Evolutionary conservation across 2,888 invertebrate species (phyloP), one percentile per base, ranked within the genome.

Genomic region (Lapara coniferarum): DNA sequence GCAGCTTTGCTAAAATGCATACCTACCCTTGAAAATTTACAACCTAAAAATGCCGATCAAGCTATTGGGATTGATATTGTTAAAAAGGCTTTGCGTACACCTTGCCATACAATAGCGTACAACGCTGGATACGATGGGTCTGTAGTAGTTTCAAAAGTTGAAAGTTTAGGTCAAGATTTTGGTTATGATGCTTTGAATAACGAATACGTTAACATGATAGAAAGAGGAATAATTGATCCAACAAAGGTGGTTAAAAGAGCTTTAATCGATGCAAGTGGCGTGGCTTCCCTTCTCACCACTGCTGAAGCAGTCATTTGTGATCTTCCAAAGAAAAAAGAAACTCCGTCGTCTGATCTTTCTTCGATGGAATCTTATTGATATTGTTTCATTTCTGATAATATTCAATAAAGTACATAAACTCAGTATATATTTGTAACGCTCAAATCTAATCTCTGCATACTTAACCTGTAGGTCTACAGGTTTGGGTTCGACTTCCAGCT

Each of bases 241-340:
- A 98, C 98, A 49, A 99, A 99, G 95, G 89, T 93, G 10, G 89
- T 93, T 1, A 83, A 85, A 83, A 85, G 88, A 77, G 92, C 93
- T 19, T 73, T 93, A 66, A 89, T 80, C 59, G 91, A 92, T 78
- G 93, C 92, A 12, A 89, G 92, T 77, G 88, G 92, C 58, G 88
- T 93, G 25, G 92, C 93, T 67, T 93, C 93, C n/a, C 77, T 93
- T 68, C 78, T 93, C 59, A 92, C 92, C 59, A 99, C 99, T 46
- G 98, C 98, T 16, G 99, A 99, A 94, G 97, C 97, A 67, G 99
- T 99, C 37, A 97, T 99, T 73, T 97, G 98, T 69, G 99, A 99
- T 7, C 53, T 85, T n/a, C 81, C 85, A 7, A 83, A 78, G 71
- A 73, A 80, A 71, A 84, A 80, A 68, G 80, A 78, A 49, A 44